Evolutionary conservation across 2,888 invertebrate genomes (phyloP).

Genomic region (Argyresthia albistria): DNA sequence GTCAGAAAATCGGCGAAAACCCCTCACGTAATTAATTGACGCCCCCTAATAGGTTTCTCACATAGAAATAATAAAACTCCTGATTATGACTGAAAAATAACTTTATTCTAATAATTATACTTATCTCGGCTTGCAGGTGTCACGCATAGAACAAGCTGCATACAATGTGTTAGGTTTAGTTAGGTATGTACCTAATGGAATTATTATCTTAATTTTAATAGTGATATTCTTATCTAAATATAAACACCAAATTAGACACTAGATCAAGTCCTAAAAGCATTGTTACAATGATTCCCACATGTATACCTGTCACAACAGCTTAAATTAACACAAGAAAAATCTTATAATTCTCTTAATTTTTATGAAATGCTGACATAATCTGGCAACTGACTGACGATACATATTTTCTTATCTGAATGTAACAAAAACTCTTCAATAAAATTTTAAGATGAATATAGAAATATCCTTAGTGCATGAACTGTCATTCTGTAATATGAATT

Average conservation of each 20-base stretch:
- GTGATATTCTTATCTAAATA: conserved; percentile 42
- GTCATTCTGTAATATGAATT: background rate
- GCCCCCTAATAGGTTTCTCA: too few relatives aligned
- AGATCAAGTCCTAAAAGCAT: conserved; percentile 42
- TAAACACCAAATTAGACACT: conserved; percentile 47
- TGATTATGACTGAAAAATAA: conserved; percentile 61
- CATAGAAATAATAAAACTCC: conserved; percentile 42
- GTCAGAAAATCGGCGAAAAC: too few relatives aligned
- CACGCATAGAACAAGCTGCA: conserved; percentile 39
- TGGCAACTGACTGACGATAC: background rate
- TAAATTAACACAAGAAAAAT: background rate
- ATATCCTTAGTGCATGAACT: too few relatives aligned
- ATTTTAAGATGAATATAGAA: background rate
- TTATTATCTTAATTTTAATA: conserved; percentile 48
- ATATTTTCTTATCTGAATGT: background rate
- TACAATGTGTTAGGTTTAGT: conserved; percentile 39
- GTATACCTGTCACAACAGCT: background rate
- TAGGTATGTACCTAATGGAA: conserved; percentile 54
- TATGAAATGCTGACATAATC: background rate
- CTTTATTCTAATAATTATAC: conserved; percentile 66
- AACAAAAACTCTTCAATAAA: background rate
- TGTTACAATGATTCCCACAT: background rate
- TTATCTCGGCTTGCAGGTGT: conserved; percentile 59
- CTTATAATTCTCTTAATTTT: background rate
- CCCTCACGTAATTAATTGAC: too few relatives aligned